A percentile compares a stretch with the other conserved stretches of the same genome.
These are phyloP conservation scores for Agrochola lota DNA, from an alignment of 2,888 invertebrate genomes.

Conservation along the genomic window DNA sequence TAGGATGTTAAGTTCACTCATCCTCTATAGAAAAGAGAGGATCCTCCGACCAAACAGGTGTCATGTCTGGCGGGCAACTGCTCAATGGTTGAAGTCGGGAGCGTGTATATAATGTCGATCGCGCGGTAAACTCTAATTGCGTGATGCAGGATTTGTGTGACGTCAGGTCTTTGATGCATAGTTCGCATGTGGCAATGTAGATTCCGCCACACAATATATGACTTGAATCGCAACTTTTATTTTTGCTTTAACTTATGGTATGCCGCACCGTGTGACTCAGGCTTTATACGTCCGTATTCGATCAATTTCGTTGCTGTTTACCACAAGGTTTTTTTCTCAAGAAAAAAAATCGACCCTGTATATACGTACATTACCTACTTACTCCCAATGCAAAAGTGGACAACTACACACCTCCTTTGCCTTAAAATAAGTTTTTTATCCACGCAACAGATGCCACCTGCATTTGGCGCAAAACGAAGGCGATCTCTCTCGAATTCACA, in stretches of 20 bases:
- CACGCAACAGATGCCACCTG: slow-evolving; percentile 20
- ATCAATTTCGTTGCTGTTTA: background rate
- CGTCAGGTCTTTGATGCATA: too few species aligned
- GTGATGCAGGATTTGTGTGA: too few species aligned
- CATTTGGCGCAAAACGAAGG: slow-evolving; percentile 34
- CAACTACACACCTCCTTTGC: slow-evolving; percentile 10
- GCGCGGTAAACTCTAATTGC: too few species aligned
- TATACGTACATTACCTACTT: too few species aligned
- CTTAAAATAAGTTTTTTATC: slow-evolving; percentile 31
- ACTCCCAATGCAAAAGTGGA: slow-evolving; percentile 13
- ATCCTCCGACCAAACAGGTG: too few species aligned
- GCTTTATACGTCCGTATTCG: background rate
- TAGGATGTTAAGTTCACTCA: too few species aligned
- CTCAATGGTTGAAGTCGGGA: too few species aligned
- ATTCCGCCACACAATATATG: background rate
- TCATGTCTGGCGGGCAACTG: too few species aligned
- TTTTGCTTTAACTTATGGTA: background rate
- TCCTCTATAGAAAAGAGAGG: too few species aligned
- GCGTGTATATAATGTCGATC: too few species aligned
- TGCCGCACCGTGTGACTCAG: background rate
- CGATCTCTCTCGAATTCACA: slow-evolving; percentile 59
- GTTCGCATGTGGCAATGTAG: too few species aligned
- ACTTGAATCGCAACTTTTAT: background rate
- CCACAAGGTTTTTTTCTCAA: background rate
- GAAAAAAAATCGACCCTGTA: background rate